These are phyloP conservation scores for Ahaetulla prasina DNA, from an alignment of 2,113 vertebrate species.

Conservation along the genomic window DNA sequence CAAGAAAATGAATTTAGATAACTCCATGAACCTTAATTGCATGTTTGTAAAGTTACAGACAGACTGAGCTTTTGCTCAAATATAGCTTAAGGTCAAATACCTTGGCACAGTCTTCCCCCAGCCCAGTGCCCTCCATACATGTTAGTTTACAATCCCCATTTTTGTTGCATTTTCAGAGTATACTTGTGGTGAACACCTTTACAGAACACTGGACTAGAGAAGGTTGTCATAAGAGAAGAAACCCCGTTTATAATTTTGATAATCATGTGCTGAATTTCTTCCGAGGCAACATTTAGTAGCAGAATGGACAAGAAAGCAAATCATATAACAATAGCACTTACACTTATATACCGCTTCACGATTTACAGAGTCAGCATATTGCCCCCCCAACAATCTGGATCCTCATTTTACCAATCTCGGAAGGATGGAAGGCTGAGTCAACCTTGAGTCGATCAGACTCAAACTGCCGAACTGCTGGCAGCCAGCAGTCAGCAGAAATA, in stretches of 20 bases:
- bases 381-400: too few species aligned
- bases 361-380: too few species aligned
- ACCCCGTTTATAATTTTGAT: too few species aligned
- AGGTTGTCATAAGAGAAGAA: neutral
- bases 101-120: neutral
- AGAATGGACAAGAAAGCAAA: constrained; percentile 30
- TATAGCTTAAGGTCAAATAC: constrained; percentile 70
- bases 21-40: constrained; percentile 75
- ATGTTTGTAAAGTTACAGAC: constrained; percentile 71
- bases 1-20: constrained; percentile 79
- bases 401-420: too few species aligned
- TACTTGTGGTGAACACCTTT: neutral
- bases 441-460: too few species aligned
- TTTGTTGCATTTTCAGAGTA: neutral
- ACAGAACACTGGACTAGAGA: neutral
- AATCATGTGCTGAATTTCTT: constrained; percentile 20
- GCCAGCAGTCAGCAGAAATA: too few species aligned
- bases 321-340: neutral
- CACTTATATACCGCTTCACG: too few species aligned
- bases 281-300: constrained; percentile 26
- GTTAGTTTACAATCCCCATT: neutral
- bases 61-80: constrained; percentile 64
- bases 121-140: neutral
- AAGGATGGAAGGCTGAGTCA: too few species aligned
- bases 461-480: too few species aligned